A percentile compares a stretch with the other conserved stretches of the same genome.
Evolutionary conservation across 2,797 vertebrate genomes (phyloP).

Genomic region (Mormyrus hasselquistii): DNA sequence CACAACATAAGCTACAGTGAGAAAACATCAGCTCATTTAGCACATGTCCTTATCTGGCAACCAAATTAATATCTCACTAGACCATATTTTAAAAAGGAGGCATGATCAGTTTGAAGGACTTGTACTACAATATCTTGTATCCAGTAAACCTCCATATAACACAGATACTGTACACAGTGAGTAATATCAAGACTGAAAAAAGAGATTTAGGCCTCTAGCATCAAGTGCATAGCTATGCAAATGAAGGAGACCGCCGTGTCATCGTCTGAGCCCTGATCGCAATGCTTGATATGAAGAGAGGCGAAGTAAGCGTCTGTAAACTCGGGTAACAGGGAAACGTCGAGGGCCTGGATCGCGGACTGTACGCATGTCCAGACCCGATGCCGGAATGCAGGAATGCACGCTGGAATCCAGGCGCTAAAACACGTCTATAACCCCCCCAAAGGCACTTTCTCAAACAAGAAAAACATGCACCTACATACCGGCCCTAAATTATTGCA

Average conservation of each 20-base stretch:
- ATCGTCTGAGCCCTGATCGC: neutral
- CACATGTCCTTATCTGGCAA: neutral
- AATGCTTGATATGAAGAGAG: neutral
- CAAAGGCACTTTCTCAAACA: neutral
- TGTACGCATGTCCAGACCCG: neutral
- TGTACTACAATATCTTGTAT: neutral
- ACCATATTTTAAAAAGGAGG: neutral
- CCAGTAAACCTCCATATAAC: neutral
- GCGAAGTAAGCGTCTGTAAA: neutral
- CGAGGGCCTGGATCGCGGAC: neutral
- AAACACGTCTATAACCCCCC: neutral
- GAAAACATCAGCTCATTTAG: neutral
- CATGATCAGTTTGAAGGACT: neutral
- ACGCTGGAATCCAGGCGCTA: neutral
- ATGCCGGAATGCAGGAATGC: conserved; percentile 7
- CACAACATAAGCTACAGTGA: neutral
- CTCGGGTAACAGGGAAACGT: neutral
- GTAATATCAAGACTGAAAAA: neutral
- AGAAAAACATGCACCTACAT: neutral
- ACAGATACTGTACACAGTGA: neutral
- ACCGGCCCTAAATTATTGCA: neutral
- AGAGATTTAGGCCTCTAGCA: neutral
- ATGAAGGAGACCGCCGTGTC: neutral
- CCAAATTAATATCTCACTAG: neutral
- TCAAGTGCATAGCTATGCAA: neutral